Evolutionary conservation across 2,113 vertebrate species (phyloP).

Genomic region (Actenoides lindsayi): DNA sequence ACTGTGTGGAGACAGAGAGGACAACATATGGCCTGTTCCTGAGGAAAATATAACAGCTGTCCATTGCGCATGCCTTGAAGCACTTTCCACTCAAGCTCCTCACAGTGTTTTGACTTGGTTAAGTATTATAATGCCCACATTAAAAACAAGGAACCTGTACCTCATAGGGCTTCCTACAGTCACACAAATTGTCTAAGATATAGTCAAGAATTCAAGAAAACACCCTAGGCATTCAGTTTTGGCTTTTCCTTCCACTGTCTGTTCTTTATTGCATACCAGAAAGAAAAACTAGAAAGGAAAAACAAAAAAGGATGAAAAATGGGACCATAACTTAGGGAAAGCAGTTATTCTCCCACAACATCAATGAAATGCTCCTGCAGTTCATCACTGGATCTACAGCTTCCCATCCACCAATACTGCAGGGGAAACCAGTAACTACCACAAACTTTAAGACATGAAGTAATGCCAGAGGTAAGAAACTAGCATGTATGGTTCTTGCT

Average conservation of each 20-base stretch:
- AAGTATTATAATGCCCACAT: not conserved
- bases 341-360: not conserved
- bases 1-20: not conserved
- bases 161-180: not conserved
- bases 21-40: not conserved
- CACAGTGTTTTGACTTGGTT: not conserved
- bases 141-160: not conserved
- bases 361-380: not conserved
- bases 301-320: not conserved
- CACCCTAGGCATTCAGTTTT: not conserved
- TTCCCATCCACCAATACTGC: not conserved
- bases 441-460: not conserved
- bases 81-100: not conserved
- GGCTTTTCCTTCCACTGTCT: not conserved
- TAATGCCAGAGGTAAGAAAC: not conserved
- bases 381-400: not conserved
- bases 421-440: not conserved
- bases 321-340: not conserved
- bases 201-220: not conserved
- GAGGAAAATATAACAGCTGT: not conserved
- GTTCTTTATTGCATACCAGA: not conserved
- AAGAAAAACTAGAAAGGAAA: not conserved
- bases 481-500: fast-evolving
- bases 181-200: not conserved
- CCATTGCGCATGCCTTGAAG: not conserved